Conservation (phyloP, 1,140 invertebrate species). For the Artemia franciscana region DNA sequence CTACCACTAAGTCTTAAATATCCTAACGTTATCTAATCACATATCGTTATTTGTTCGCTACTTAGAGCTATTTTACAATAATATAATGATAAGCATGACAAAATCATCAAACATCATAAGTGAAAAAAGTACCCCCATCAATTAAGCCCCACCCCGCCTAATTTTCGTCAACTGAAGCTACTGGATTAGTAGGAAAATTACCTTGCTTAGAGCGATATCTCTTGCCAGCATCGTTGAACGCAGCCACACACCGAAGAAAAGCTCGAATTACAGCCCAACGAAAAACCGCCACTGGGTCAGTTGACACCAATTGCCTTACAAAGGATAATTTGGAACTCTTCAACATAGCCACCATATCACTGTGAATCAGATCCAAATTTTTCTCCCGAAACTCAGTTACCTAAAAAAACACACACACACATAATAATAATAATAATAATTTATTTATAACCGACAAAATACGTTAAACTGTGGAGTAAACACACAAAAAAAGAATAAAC, state of each 20-base stretch:
- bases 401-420: constrained; percentile 21
- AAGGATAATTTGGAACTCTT: constrained; percentile 82
- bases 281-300: constrained; percentile 81
- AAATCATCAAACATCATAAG: too few relatives aligned
- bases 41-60: too few relatives aligned
- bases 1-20: too few relatives aligned
- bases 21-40: too few relatives aligned
- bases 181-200: constrained; percentile 13
- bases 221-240: constrained; percentile 62
- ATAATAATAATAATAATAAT: constrained; percentile 4
- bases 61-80: too few relatives aligned
- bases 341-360: constrained; percentile 73
- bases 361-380: constrained; percentile 79
- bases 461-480: too few relatives aligned
- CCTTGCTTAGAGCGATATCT: constrained; percentile 37
- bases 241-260: constrained; percentile 73
- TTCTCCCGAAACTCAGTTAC: constrained; percentile 81
- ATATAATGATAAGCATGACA: too few relatives aligned
- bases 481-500: too few relatives aligned
- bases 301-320: constrained; percentile 73
- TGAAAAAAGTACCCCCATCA: too few relatives aligned
- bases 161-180: too few relatives aligned
- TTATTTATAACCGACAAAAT: neutral
- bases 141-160: too few relatives aligned
- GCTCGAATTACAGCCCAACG: constrained; percentile 79